Conservation (phyloP, 2,113 vertebrate species). For the Ardeotis arabs region DNA sequence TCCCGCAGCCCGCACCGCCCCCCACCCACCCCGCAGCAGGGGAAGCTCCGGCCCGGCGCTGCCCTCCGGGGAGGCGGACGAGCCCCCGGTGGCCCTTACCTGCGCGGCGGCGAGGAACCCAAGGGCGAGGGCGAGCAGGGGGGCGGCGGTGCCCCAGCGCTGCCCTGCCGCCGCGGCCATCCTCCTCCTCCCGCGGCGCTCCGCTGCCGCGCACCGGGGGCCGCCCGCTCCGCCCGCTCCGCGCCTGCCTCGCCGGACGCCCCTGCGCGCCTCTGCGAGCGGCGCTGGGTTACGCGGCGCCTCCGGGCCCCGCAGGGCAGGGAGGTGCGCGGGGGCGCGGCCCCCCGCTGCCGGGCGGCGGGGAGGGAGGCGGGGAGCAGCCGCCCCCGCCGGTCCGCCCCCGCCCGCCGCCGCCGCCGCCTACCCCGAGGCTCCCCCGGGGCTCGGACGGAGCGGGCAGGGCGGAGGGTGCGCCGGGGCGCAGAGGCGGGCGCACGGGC, state of each 20-base stretch:
- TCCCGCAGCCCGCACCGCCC: not conserved
- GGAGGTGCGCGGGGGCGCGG: conserved; percentile 12
- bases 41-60: not conserved
- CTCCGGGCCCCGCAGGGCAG: conserved; percentile 38
- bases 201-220: not conserved
- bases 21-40: no score
- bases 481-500: not conserved
- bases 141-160: not conserved
- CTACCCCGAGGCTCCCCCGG: not conserved
- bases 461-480: not conserved
- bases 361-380: conserved; percentile 29
- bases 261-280: not conserved
- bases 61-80: not conserved
- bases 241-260: not conserved
- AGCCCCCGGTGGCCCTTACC: conserved; percentile 42
- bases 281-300: not conserved
- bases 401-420: not conserved
- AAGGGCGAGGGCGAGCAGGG: conserved; percentile 44
- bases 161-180: not conserved
- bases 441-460: not conserved
- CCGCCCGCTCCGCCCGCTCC: not conserved
- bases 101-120: conserved; percentile 60
- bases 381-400: not conserved
- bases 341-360: conserved; percentile 24
- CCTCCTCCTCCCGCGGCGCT: not conserved